Evolutionary conservation across 1,140 invertebrate species (phyloP).

Genomic region (Philopotamus ludificatus): DNA sequence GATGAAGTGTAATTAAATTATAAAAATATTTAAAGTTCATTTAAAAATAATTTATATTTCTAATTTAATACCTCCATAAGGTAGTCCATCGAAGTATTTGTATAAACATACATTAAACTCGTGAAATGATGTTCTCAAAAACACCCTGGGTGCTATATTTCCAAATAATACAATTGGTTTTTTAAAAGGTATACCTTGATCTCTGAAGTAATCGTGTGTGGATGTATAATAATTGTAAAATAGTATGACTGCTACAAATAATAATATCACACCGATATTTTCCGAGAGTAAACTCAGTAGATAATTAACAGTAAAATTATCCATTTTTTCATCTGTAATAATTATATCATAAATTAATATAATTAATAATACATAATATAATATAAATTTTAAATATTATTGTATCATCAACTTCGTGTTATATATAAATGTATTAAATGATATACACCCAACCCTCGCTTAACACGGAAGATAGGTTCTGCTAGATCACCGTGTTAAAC

Average conservation of each 20-base stretch:
- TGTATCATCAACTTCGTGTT: no score
- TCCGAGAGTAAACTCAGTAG: no score
- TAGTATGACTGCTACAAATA: slow-evolving; percentile 45
- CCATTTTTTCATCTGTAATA: no score
- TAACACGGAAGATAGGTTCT: no score
- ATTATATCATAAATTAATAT: no score
- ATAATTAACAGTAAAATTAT: no score
- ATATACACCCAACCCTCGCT: no score
- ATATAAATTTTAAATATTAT: no score
- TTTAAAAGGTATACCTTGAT: slow-evolving; percentile 48
- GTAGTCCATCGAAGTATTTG: slow-evolving; percentile 51
- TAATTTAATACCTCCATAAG: slow-evolving; percentile 54
- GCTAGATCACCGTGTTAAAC: no score
- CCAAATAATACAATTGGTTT: slow-evolving; percentile 52
- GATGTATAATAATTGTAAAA: slow-evolving; percentile 51
- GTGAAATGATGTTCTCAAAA: slow-evolving; percentile 50
- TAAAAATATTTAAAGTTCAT: slow-evolving; percentile 24
- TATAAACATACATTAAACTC: slow-evolving; percentile 52
- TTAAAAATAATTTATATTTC: no score
- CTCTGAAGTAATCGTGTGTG: slow-evolving; percentile 50
- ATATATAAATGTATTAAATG: no score
- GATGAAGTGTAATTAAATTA: slow-evolving; percentile 23
- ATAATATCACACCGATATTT: slow-evolving; percentile 48
- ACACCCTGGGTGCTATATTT: slow-evolving; percentile 48
- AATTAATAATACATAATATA: no score